A percentile compares a stretch with the other conserved stretches of the same genome.
These are phyloP conservation scores for Muscicapa comitata DNA, from an alignment of 2,797 vertebrate species.

Conservation along the genomic window DNA sequence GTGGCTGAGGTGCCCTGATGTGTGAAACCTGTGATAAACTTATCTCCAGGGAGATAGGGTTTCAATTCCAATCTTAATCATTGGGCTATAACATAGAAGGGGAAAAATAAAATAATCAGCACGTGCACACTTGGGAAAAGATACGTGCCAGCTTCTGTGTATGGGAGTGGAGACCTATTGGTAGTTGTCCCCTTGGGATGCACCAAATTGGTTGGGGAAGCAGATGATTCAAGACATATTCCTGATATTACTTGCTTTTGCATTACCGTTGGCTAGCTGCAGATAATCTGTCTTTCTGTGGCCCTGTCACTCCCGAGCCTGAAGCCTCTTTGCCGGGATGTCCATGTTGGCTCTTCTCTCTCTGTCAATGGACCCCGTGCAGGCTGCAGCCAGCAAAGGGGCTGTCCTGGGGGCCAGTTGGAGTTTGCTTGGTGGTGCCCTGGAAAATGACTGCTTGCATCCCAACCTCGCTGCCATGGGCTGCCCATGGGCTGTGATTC, in stretches of 20 bases:
- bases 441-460: not conserved
- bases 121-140: not conserved
- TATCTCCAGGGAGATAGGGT: not conserved
- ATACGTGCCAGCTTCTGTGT: rapidly evolving
- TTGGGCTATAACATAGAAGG: not conserved
- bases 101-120: not conserved
- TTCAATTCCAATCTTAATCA: not conserved
- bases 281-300: not conserved
- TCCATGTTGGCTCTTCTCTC: not conserved
- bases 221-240: not conserved
- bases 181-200: not conserved
- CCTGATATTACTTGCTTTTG: not conserved
- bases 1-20: not conserved
- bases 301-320: rapidly evolving
- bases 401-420: not conserved
- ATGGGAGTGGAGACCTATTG: not conserved
- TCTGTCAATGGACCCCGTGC: rapidly evolving
- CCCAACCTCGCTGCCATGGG: rapidly evolving
- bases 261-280: not conserved
- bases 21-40: not conserved
- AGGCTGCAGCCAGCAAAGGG: not conserved
- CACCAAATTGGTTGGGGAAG: not conserved
- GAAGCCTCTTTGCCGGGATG: rapidly evolving
- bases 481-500: not conserved
- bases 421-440: not conserved